Percentiles rank a stretch among this genome's conserved stretches.
These are phyloP conservation scores for Myrmophylax atrothorax DNA, from an alignment of 2,113 vertebrate genomes.

Conservation along the genomic window DNA sequence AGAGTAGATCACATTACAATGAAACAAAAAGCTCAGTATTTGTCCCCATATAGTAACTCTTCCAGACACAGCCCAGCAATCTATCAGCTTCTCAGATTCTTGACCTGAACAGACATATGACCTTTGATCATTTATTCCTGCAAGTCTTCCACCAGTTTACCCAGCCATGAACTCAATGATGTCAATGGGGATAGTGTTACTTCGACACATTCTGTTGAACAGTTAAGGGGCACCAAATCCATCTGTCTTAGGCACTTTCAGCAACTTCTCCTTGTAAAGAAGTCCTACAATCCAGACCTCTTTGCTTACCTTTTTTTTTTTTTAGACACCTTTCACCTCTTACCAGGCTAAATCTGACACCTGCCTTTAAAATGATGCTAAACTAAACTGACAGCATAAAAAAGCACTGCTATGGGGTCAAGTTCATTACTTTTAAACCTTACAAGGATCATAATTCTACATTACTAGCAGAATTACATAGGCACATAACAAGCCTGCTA, in stretches of 20 bases:
- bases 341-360: not conserved
- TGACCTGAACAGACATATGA: not conserved
- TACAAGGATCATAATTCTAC: not conserved
- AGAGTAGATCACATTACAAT: not conserved
- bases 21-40: constrained; percentile 20
- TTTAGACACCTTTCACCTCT: not conserved
- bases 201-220: not conserved
- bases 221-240: not conserved
- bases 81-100: not conserved
- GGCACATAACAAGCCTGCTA: not conserved
- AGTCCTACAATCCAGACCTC: not conserved
- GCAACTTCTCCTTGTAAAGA: not conserved
- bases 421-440: not conserved
- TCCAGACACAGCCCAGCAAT: not conserved
- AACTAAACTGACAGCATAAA: not conserved
- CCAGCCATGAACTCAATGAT: not conserved
- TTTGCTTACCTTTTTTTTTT: not conserved
- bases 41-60: not conserved
- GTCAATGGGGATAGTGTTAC: not conserved
- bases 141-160: not conserved
- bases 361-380: not conserved
- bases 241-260: not conserved
- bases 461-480: not conserved
- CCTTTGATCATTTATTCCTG: not conserved
- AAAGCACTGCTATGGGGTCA: not conserved